Conservation (phyloP, 2,113 vertebrate species). For the Lepus americanus region DNA sequence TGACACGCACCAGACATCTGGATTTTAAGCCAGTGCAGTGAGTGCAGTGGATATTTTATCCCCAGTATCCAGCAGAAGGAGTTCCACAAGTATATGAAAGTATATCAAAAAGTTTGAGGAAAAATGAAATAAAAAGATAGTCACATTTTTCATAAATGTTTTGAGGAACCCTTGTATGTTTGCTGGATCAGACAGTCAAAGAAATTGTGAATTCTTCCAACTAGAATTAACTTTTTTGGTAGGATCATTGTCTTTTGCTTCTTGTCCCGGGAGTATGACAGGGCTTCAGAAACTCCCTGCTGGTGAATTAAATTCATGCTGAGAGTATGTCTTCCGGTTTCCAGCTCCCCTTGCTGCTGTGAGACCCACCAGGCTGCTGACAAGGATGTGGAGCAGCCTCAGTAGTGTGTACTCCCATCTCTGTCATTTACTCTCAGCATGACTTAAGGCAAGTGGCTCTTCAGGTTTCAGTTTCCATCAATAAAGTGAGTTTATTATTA, state of each 20-base stretch:
- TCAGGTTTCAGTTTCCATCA: not conserved
- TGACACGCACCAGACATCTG: too few relatives aligned
- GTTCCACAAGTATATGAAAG: not conserved
- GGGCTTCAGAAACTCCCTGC: not conserved
- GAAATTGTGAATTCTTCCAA: not conserved
- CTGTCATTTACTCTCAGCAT: not conserved
- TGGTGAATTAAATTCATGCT: too few relatives aligned
- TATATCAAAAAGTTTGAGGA: too few relatives aligned
- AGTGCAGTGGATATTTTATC: not conserved
- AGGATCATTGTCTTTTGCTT: not conserved
- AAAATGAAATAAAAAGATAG: too few relatives aligned
- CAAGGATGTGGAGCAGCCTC: not conserved
- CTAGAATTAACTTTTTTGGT: not conserved
- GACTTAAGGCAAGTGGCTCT: not conserved
- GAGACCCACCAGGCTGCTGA: not conserved
- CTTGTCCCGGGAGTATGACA: not conserved
- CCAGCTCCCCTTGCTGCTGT: not conserved
- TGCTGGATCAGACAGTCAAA: not conserved
- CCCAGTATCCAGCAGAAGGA: not conserved
- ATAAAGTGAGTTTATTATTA: not conserved
- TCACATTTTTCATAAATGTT: too few relatives aligned
- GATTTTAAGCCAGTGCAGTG: not conserved
- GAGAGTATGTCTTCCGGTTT: not conserved
- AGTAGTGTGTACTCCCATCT: not conserved
- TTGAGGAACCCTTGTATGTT: not conserved